These are phyloP conservation scores for Sycophaga agraensis DNA, from an alignment of 1,140 invertebrate genomes.

Conservation along the genomic window DNA sequence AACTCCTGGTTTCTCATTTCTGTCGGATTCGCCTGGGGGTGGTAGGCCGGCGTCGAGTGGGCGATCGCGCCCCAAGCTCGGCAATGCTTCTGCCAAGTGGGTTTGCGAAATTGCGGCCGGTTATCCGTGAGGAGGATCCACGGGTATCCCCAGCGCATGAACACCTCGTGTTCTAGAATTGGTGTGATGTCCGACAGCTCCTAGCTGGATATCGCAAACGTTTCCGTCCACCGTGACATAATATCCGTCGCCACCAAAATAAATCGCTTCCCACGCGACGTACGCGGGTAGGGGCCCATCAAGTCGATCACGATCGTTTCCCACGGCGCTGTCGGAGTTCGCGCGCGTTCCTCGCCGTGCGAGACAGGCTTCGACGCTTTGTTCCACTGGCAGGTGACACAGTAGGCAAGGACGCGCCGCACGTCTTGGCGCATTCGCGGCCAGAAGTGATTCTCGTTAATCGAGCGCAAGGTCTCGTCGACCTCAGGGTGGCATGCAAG, in stretches of 20 bases:
- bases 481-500: background rate
- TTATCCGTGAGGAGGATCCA: background rate
- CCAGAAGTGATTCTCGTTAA: too few relatives aligned
- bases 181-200: too few relatives aligned
- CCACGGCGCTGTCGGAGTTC: slow-evolving; percentile 34
- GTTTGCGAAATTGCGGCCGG: background rate
- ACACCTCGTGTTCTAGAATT: background rate
- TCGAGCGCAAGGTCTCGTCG: too few relatives aligned
- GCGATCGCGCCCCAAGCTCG: background rate
- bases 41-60: background rate
- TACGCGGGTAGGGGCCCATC: too few relatives aligned
- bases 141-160: background rate
- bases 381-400: too few relatives aligned
- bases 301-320: slow-evolving; percentile 43
- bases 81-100: background rate
- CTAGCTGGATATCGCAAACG: too few relatives aligned
- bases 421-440: too few relatives aligned
- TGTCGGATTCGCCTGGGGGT: background rate
- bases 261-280: too few relatives aligned
- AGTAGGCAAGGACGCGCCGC: background rate
- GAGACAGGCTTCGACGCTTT: too few relatives aligned
- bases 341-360: too few relatives aligned
- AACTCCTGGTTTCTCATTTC: background rate
- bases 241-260: too few relatives aligned
- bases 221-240: too few relatives aligned